phyloP scores from a whole-genome alignment of 2,797 vertebrate species.

The Sebastes cheni region DNA sequence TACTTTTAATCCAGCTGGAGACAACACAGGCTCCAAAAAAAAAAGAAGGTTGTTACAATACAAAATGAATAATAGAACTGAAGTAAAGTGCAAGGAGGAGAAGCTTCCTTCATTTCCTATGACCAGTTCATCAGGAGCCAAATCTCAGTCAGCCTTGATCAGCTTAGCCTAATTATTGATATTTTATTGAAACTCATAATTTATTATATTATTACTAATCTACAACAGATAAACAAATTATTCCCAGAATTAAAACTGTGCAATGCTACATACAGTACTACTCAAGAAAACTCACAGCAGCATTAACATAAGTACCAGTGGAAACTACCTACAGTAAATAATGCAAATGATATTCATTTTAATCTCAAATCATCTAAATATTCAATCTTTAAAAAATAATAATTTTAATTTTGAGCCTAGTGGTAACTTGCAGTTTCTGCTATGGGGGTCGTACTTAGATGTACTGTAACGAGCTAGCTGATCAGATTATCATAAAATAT shows the following conservation, averaged over 20 bases:
- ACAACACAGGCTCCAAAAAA: neutral
- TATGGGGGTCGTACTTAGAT: neutral
- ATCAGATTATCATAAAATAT: neutral
- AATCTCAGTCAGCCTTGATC: neutral
- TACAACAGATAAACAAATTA: neutral
- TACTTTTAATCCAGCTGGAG: neutral
- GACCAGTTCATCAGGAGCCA: neutral
- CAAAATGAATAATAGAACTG: neutral
- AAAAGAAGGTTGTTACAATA: neutral
- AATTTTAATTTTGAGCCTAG: neutral
- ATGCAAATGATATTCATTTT: neutral
- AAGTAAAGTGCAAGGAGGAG: neutral
- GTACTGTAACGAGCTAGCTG: neutral
- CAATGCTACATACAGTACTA: neutral
- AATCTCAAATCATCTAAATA: neutral
- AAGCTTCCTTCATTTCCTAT: neutral
- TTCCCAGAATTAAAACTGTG: neutral
- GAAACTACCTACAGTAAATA: neutral
- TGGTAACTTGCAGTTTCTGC: neutral
- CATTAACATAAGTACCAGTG: too few relatives aligned
- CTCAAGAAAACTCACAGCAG: neutral
- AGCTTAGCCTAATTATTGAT: neutral
- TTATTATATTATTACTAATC: neutral
- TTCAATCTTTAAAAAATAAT: too few relatives aligned
- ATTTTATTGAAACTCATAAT: neutral